Conservation (phyloP, 2,797 vertebrate genomes). For the Tinamus major region DNA sequence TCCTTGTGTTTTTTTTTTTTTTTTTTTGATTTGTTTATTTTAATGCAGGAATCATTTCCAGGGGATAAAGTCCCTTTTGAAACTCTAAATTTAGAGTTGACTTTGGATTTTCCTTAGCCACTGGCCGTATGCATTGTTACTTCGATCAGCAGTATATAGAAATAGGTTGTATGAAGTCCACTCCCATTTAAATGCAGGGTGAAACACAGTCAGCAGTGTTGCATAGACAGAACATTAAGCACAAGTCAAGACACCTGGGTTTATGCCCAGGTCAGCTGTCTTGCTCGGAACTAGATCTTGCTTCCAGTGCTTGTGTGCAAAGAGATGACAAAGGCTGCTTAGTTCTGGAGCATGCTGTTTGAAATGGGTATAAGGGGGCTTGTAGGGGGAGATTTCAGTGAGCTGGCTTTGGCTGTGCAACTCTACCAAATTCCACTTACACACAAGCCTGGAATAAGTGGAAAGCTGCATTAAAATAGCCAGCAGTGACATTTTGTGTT, state of each 20-base stretch:
- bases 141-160: not conserved
- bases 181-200: not conserved
- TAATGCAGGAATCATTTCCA: not conserved
- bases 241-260: not conserved
- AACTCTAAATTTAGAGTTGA: not conserved
- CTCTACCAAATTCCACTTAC: not conserved
- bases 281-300: not conserved
- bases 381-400: not conserved
- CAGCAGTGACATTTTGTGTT: not conserved
- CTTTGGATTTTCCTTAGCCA: not conserved
- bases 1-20: not conserved
- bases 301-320: not conserved
- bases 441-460: not conserved
- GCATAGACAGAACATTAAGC: not conserved
- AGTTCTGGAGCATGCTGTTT: not conserved
- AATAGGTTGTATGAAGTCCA: not conserved
- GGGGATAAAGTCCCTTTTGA: not conserved
- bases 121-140: not conserved
- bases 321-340: not conserved
- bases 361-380: not conserved
- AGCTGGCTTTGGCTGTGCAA: not conserved
- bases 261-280: not conserved
- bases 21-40: not conserved
- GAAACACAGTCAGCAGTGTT: not conserved
- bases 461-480: conserved; percentile 1